Evolutionary conservation across 2,113 vertebrate species (phyloP), one percentile per base, ranked within the genome.

Genomic region (Esox niger): DNA sequence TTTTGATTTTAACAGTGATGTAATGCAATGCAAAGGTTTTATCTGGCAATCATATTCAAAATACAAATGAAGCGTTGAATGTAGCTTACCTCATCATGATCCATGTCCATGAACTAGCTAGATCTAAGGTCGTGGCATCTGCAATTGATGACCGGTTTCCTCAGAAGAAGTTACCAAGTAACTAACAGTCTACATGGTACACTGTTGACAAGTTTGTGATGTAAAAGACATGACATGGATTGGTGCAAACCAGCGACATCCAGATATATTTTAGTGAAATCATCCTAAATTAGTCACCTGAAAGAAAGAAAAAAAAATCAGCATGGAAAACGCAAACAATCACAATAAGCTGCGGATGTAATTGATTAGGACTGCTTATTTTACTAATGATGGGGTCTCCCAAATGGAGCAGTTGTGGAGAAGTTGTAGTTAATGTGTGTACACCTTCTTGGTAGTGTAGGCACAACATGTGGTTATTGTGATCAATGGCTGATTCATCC

Each of bases 1-100:
- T n/a, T n/a, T n/a, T n/a, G n/a, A n/a, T n/a, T n/a, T n/a, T n/a
- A 59, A 59, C 57, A n/a, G 29, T 59, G 26, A 58, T 30, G 29
- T 26, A 13, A 58, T 26, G 27, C 30, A 27, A 20, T 43, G 57
- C 15, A 58, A n/a, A n/a, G 26, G 6, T 58, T 29, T 30, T 4
- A 31, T 17, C 15, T 17, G 55, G 27, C 26, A 31, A 59, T 59
- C 57, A 31, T 20, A 13, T 59, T 13, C 25, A 3, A 2, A 29
- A 60, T 54, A 10, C 4, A 60, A 70, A 63, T 47, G 20, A 52
- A 55, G 57, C 56, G 3, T 23, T 10, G 27, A 31, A n/a, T n/a
- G n/a, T n/a, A n/a, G 15, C 55, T 79, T 82, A 89, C 88, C 88
- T 88, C 78, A 31, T 83, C 68, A 64, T 68, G 75, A 71, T 86